Percentiles rank a stretch among this genome's conserved stretches.
phyloP scores from a whole-genome alignment of 2,113 vertebrate genomes.

The Taurulus bubalis region DNA sequence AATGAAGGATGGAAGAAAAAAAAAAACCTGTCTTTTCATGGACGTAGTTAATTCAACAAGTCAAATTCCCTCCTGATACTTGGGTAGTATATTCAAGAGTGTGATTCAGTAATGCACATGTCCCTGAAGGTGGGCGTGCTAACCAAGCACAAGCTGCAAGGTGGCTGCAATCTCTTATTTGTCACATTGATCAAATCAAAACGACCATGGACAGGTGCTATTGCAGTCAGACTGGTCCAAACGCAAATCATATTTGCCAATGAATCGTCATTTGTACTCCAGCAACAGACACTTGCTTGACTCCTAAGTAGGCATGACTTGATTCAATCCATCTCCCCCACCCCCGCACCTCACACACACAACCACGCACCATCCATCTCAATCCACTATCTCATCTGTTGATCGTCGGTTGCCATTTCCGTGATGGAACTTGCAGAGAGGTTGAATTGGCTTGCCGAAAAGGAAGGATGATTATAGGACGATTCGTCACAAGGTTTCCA shows the following conservation, averaged over 20 bases:
- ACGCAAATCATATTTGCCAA: conserved; percentile 45
- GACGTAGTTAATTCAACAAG: not conserved
- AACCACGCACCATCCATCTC: conserved; percentile 22
- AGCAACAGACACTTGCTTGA: conserved; percentile 33
- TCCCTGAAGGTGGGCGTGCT: not conserved
- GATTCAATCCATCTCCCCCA: conserved; percentile 42
- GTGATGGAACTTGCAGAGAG: conserved; percentile 37
- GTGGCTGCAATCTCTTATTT: conserved; percentile 20
- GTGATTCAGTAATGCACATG: not conserved
- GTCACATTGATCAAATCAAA: not conserved
- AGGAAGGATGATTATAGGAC: conserved; percentile 45
- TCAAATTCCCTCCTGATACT: not conserved
- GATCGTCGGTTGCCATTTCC: conserved; percentile 55
- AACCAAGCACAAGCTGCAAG: not conserved
- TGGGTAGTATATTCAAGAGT: not conserved
- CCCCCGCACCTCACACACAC: conserved; percentile 11
- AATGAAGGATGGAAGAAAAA: not conserved
- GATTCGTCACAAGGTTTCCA: conserved; percentile 39
- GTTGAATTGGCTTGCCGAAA: conserved; percentile 58
- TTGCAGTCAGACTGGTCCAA: conserved; percentile 10
- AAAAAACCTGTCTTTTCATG: not conserved
- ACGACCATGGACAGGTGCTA: not conserved
- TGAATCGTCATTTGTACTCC: conserved; percentile 45
- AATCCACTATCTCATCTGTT: conserved; percentile 53
- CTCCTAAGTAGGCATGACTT: conserved; percentile 52